Evolutionary conservation across 2,888 invertebrate species (phyloP), one percentile per base, ranked within the genome.

Genomic region (Trachelus stipa): DNA sequence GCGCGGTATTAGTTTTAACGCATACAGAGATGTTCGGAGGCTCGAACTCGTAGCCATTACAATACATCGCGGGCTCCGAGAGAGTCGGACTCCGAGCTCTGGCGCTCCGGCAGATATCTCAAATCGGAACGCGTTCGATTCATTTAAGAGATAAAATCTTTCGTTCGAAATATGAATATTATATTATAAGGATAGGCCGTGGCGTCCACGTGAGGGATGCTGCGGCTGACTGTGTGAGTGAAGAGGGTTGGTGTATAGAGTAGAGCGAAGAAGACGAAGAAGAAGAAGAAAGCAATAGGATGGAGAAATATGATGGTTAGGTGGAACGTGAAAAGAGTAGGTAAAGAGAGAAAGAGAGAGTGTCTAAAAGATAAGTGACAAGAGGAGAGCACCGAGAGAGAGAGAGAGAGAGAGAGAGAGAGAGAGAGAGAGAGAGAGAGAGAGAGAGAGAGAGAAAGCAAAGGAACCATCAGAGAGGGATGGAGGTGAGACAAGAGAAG

Each of bases 131-230:
- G 89, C 88, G 90, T 90, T 90, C 91, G 90, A 91, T 91, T 91
- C 91, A 91, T 91, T 91, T 91, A 88, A 89, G 86, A 90, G 91
- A 91, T 91, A 91, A 88, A 85, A 91, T 91, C 91, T 91, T 90
- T 89, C 88, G 89, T 88, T 90, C 90, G 89, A 90, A 91, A 90
- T 91, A 91, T 90, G 90, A 91, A 91, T 91, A 91, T 90, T 89
- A 89, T 91, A 91, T 89, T 90, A 89, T 90, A 90, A 90, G 89
- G 88, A 87, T 83, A 81, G 84, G 82, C 81, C 77, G 81, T 76
- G 76, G 71, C 71, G 11, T 34, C 12, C 74, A 33, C 35, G 35
- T 71, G 78, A 71, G 31, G 15, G 75, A 12, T 68, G 34, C 69
- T 37, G 23, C 6, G 74, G 68, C n/a, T 37, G 30, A 23, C 12